phyloP scores from a whole-genome alignment of 2,888 invertebrate genomes.

The Hirtodrosophila histrioides region DNA sequence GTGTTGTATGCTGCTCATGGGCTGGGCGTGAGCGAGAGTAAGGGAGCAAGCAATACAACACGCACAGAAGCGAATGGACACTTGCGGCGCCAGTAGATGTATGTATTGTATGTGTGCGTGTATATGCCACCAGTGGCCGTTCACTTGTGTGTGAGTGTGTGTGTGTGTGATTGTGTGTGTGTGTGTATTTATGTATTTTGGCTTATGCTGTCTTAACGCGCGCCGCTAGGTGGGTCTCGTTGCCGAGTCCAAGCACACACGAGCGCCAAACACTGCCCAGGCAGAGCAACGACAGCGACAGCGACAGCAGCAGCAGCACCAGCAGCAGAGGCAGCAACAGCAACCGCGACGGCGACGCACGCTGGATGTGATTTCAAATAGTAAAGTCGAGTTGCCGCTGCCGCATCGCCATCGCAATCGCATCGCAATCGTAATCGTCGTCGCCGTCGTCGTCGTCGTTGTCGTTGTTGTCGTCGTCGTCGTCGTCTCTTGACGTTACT shows the following conservation, averaged over 20 bases:
- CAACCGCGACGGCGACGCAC: conserved; percentile 54
- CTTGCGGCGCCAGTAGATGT: conserved; percentile 48
- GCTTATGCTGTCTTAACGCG: conserved; percentile 48
- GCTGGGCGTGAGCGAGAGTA: conserved; percentile 57
- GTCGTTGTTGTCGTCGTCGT: conserved; percentile 21
- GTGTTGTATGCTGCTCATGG: conserved; percentile 40
- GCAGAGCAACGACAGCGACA: conserved; percentile 20
- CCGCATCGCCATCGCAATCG: conserved; percentile 75
- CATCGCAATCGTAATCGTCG: conserved; percentile 62
- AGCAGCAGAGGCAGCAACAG: conserved; percentile 14
- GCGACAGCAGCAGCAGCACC: conserved; percentile 22
- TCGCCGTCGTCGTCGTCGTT: conserved; percentile 38
- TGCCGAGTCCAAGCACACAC: conserved; percentile 44
- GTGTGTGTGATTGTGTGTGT: conserved; percentile 18
- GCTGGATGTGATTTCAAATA: conserved; percentile 72
- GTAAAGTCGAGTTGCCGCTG: conserved; percentile 74
- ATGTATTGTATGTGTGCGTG: conserved; percentile 5
- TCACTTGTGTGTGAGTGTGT: conserved; percentile 19
- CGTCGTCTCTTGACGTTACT: conserved; percentile 7
- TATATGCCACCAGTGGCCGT: conserved; percentile 43
- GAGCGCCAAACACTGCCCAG: conserved; percentile 63
- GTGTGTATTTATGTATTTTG: conserved; percentile 51
- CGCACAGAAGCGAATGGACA: conserved; percentile 69
- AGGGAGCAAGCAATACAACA: conserved; percentile 67
- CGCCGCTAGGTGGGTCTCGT: conserved; percentile 48